Evolutionary conservation across 2,888 invertebrate genomes (phyloP).

Genomic region (Zonitis immaculata): DNA sequence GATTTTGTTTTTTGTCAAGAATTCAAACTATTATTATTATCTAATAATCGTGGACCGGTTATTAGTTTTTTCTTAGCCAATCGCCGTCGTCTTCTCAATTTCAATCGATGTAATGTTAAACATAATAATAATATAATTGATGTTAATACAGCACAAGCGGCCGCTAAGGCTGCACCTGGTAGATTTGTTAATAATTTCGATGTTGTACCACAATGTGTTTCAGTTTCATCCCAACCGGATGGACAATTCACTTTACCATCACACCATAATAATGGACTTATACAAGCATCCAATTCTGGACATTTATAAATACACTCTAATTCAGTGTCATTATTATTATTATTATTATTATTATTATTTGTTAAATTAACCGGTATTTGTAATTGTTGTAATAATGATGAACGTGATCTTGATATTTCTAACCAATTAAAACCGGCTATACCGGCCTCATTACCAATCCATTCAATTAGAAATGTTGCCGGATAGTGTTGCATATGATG

Average conservation of each 20-base stretch:
- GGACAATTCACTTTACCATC: conserved; percentile 66
- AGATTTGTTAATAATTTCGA: conserved; percentile 52
- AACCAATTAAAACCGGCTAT: conserved; percentile 74
- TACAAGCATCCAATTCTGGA: conserved; percentile 73
- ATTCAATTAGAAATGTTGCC: conserved; percentile 62
- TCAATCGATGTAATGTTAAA: conserved; percentile 56
- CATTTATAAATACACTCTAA: conserved; percentile 62
- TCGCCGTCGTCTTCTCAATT: conserved; percentile 52
- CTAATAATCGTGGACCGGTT: conserved; percentile 59
- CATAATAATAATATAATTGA: conserved; percentile 57
- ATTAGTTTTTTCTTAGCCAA: conserved; percentile 52
- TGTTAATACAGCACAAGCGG: conserved; percentile 55
- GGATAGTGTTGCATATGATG: conserved; percentile 49
- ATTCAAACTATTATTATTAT: conserved; percentile 60
- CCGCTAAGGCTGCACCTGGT: conserved; percentile 57
- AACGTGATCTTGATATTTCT: conserved; percentile 64
- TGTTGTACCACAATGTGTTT: conserved; percentile 60
- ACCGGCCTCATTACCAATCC: conserved; percentile 68
- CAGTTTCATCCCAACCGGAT: conserved; percentile 66
- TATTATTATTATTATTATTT: too few relatives aligned
- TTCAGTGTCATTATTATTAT: conserved; percentile 53
- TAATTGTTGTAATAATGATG: conserved; percentile 57
- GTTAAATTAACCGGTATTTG: conserved; percentile 51
- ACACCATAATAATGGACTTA: conserved; percentile 69
- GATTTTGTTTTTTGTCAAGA: conserved; percentile 91